phyloP scores from a whole-genome alignment of 2,888 invertebrate species.

The Xylota segnis region DNA sequence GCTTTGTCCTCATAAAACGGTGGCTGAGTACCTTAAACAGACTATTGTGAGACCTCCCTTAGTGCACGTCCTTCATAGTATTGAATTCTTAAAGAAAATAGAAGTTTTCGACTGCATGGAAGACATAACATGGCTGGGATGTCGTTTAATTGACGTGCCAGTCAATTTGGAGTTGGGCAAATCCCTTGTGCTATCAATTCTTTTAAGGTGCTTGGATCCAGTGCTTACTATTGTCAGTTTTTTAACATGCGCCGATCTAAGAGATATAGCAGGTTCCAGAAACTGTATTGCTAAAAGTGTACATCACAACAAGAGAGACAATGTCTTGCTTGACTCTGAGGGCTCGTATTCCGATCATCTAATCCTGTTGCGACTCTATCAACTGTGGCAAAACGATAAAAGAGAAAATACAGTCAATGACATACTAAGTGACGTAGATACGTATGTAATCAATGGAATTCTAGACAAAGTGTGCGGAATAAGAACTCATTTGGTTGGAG shows the following conservation, averaged over 20 bases:
- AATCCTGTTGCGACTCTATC: constrained; percentile 92
- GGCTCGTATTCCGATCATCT: constrained; percentile 95
- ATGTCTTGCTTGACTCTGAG: constrained; percentile 87
- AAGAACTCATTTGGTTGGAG: constrained; percentile 92
- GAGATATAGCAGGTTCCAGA: constrained; percentile 85
- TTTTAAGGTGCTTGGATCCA: constrained; percentile 96
- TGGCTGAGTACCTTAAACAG: constrained; percentile 92
- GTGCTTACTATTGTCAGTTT: constrained; percentile 95
- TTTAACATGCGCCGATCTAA: constrained; percentile 90
- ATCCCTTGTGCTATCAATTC: constrained; percentile 94
- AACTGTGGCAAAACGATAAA: constrained; percentile 88
- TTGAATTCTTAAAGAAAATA: constrained; percentile 89
- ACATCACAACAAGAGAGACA: constrained; percentile 77
- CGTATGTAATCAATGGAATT: constrained; percentile 91
- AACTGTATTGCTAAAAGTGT: constrained; percentile 82
- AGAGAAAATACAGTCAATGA: constrained; percentile 90
- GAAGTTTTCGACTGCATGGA: constrained; percentile 94
- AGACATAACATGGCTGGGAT: constrained; percentile 90
- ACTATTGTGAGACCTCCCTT: constrained; percentile 94
- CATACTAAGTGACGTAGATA: constrained; percentile 83
- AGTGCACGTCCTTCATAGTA: constrained; percentile 90
- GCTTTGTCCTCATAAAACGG: constrained; percentile 89
- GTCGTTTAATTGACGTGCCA: constrained; percentile 94
- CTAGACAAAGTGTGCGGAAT: constrained; percentile 96
- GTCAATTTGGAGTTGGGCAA: constrained; percentile 96